These are phyloP conservation scores for Hycleus cichorii DNA, from an alignment of 1,140 invertebrate genomes.

Conservation along the genomic window DNA sequence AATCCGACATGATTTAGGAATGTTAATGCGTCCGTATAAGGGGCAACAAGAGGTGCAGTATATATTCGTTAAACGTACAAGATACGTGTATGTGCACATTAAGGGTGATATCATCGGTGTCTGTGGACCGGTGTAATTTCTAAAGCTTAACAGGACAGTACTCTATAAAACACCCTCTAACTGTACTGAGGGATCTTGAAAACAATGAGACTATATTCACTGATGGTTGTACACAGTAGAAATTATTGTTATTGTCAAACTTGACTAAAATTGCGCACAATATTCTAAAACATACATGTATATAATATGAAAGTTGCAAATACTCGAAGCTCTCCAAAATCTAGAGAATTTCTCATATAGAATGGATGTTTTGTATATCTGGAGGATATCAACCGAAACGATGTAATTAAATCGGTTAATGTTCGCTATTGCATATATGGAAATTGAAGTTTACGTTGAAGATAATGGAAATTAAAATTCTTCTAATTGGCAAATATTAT, in stretches of 20 bases:
- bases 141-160: slow-evolving; percentile 9
- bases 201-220: slow-evolving; percentile 19
- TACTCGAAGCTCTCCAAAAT: too few species aligned
- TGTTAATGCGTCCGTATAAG: slow-evolving; percentile 7
- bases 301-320: slow-evolving; percentile 7
- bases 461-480: too few species aligned
- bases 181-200: not conserved
- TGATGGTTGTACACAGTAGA: slow-evolving; percentile 7
- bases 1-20: slow-evolving; percentile 15
- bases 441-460: too few species aligned
- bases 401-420: too few species aligned
- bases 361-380: too few species aligned
- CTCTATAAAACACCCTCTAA: slow-evolving; percentile 18
- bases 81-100: slow-evolving; percentile 9
- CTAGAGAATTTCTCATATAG: too few species aligned
- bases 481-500: too few species aligned
- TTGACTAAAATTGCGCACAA: slow-evolving; percentile 1
- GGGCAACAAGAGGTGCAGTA: slow-evolving; percentile 6
- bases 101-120: too few species aligned
- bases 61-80: not conserved
- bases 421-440: too few species aligned
- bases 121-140: slow-evolving; percentile 17
- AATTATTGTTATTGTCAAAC: slow-evolving; percentile 27
- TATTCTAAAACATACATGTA: slow-evolving; percentile 1
- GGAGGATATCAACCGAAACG: too few species aligned